These are phyloP conservation scores for Orchestes rusci DNA, from an alignment of 2,888 invertebrate species.

Conservation along the genomic window DNA sequence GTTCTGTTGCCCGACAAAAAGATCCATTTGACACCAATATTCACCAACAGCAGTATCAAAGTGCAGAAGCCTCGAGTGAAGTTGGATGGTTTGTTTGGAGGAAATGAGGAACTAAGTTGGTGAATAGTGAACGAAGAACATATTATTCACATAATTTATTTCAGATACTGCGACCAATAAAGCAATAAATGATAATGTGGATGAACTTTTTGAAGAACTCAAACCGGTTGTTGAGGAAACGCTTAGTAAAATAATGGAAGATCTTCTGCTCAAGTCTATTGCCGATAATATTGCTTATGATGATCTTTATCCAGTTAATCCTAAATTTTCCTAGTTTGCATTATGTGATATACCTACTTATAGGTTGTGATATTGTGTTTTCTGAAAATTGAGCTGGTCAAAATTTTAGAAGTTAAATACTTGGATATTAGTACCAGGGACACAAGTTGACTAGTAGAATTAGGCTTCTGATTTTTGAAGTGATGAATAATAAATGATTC, in stretches of 20 bases:
- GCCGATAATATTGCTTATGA: conserved; percentile 31
- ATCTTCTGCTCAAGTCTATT: conserved; percentile 29
- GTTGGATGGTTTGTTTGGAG: conserved; percentile 33
- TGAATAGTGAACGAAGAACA: conserved; percentile 3
- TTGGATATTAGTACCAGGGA: no score
- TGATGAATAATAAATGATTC: no score
- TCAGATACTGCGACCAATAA: conserved; percentile 36
- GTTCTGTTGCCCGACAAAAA: conserved; percentile 5
- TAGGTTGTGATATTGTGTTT: no score
- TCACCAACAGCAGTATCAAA: conserved; percentile 30
- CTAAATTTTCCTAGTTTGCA: conserved; percentile 5
- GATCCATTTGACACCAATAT: conserved; percentile 26
- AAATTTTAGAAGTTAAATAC: no score
- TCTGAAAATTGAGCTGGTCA: no score
- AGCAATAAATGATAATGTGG: conserved; percentile 40
- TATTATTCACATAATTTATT: conserved; percentile 9
- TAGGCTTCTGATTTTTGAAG: no score
- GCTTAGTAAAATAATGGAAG: conserved; percentile 30
- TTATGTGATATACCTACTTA: no score
- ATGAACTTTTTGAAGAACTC: conserved; percentile 38
- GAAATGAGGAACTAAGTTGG: conserved; percentile 32
- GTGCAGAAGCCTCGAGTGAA: conserved; percentile 30
- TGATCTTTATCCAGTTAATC: conserved; percentile 29
- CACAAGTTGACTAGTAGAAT: no score
- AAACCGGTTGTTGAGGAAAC: conserved; percentile 37